These are phyloP conservation scores for Pentalonia nigronervosa DNA, from an alignment of 1,140 invertebrate genomes.

Conservation along the genomic window DNA sequence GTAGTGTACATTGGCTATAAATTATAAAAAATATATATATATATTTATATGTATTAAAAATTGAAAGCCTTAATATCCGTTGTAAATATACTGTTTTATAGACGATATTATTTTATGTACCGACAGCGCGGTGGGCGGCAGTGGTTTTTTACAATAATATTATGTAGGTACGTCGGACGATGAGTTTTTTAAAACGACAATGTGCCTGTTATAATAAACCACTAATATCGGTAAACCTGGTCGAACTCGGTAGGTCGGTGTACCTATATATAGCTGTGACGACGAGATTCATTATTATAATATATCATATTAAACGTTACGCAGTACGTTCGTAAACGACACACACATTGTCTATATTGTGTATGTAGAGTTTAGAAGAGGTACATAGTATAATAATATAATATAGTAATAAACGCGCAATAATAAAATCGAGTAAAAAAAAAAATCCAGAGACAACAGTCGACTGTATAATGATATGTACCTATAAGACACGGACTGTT, in stretches of 20 bases:
- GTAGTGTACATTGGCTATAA: neutral
- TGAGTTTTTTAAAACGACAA: neutral
- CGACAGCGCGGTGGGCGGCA: neutral
- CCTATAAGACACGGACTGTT: neutral
- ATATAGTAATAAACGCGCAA: neutral
- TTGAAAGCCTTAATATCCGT: neutral
- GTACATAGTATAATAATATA: neutral
- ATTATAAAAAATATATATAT: neutral
- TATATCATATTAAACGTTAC: neutral
- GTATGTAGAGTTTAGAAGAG: neutral
- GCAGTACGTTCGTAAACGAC: neutral
- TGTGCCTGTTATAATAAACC: neutral
- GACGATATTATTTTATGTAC: neutral
- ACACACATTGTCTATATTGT: neutral
- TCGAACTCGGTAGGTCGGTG: neutral
- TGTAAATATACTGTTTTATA: conserved; percentile 9
- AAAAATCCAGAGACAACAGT: neutral
- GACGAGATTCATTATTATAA: neutral
- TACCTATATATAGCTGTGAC: neutral
- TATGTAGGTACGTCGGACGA: neutral
- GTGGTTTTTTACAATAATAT: neutral
- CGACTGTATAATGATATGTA: neutral
- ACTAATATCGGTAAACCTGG: neutral
- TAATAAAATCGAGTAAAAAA: neutral
- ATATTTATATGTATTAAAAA: neutral